Evolutionary conservation across 64 coral and sea anemone species (phyloP), one percentile per base, ranked within the genome.

Genomic region (Stichodactyla helianthus): DNA sequence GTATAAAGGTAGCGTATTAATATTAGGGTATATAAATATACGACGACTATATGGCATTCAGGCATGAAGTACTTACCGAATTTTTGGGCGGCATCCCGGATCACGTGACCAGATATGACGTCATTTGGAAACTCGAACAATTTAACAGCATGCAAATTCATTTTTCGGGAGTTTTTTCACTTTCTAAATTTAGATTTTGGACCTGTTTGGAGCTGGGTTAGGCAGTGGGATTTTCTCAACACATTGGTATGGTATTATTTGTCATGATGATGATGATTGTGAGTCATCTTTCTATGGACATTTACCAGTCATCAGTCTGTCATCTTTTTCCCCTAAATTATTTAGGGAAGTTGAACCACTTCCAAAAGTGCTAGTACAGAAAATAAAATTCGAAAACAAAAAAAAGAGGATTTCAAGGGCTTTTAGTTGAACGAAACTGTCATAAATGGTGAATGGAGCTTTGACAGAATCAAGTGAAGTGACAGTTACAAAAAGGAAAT

Each of bases 311-410:
- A 4, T 11, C 8, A 9, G 55, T 58, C 9, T 11, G 55, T 58
- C 14, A 71, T 7, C 4, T 19, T 63, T 63, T 71, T 71, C 4
- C n/a, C 0, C 20, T 6, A 71, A 71, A 71, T 2, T 15, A 58
- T 58, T 58, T 11, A 58, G 14, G 55, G 8, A 58, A 5, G 65
- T 0, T 63, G 60, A 63, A 63, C 5, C 60, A 13, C 18, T n/a
- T 9, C 19, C 19, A 65, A 65, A 65, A n/a, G 18, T 65, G 6
- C 18, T n/a, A n/a, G n/a, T n/a, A n/a, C 9, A 8, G 68, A 74
- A 74, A 74, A 74, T 74, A 74, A 74, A 23, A 74, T 31, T 74
- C 26, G 68, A 74, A 74, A 74, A 74, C 68, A 74, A 74, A 11
- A 74, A 11, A 74, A 44, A 44, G 25, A 27, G 68, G 25, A 31